Base-by-base conservation (phyloP, 2,888 invertebrate species). In the Steromphala cineraria region DNA sequence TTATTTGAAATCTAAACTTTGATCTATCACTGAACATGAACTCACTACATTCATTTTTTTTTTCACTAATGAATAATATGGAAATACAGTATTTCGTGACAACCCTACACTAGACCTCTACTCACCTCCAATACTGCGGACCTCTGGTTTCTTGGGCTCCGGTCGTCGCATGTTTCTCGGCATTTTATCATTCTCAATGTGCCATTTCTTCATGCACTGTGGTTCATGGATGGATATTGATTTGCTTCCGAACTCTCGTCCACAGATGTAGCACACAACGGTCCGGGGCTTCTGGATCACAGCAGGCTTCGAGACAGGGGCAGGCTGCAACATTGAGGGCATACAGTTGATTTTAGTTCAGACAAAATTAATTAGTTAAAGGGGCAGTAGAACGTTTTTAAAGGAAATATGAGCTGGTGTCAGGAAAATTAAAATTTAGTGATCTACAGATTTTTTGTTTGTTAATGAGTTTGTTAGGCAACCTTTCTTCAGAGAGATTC, bases 221-320 rank as follows among this genome's bases (percentile, higher is more conserved):
- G 95, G 95, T 89, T 96, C 95, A 91, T 96, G 96, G 83, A 96
- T 95, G 78, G 94, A 94, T 53, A 96, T 95, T 74, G 95, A 95
- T 87, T 94, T 94, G 0, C 95, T 94, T 46, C 96, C 96, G 89
- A 96, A 96, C 89, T 95, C 95, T 75, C 95, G 94, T 1, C 95
- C 95, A 89, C 96, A 96, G 86, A 95, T 95, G 91, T 95, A 95
- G 89, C 96, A 96, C 81, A 94, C 92, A 56, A 94, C 91, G 15
- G 93, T 92, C 13, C 91, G 92, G 4, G 93, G 92, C n/a, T 91
- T 86, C 15, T 86, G 78, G 0, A 90, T 87, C 24, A 90, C 91
- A 46, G 85, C 75, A n/a, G 83, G 67, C 62, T 79, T 81, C 17
- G 75, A 36, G 31, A 40, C 31, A 17, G 79, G 74, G 2, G 82